Evolutionary conservation across 23 tunicate species (phyloP).

Genomic region (Pegea sp.): DNA sequence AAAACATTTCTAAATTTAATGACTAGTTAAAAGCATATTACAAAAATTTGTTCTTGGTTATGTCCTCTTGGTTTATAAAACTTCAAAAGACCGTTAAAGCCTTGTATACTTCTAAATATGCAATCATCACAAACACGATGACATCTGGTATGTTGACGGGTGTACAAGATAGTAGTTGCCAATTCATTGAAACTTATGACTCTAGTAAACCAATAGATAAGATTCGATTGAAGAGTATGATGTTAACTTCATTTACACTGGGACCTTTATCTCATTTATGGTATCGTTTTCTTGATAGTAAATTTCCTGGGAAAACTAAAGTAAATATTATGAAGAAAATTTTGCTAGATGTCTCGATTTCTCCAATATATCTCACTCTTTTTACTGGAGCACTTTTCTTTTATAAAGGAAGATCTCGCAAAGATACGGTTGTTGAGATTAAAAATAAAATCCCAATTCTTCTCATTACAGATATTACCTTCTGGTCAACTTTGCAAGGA

Average conservation of each 20-base stretch:
- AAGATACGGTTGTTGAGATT: slow-evolving; percentile 11
- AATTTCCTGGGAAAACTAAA: slow-evolving; percentile 29
- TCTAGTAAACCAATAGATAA: slow-evolving; percentile 8
- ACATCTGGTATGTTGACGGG: slow-evolving; percentile 44
- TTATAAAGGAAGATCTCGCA: slow-evolving; percentile 4
- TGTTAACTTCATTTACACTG: slow-evolving; percentile 10
- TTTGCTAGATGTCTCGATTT: slow-evolving; percentile 14
- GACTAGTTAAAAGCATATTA: too few species aligned
- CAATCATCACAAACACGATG: slow-evolving; percentile 42
- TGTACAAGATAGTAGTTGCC: slow-evolving; percentile 25
- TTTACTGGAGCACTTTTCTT: slow-evolving; percentile 16
- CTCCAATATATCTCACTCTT: slow-evolving; percentile 42
- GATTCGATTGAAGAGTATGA: slow-evolving; percentile 26
- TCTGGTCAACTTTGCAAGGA: slow-evolving; percentile 47
- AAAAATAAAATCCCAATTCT: slow-evolving; percentile 40
- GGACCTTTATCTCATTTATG: slow-evolving; percentile 71
- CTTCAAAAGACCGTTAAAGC: slow-evolving; percentile 15
- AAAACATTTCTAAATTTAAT: too few species aligned
- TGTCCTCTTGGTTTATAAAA: too few species aligned
- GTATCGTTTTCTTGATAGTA: slow-evolving; percentile 49
- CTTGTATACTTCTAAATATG: slow-evolving; percentile 30
- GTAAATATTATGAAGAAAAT: slow-evolving; percentile 10
- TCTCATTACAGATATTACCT: slow-evolving; percentile 6
- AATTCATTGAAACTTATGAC: slow-evolving; percentile 10
- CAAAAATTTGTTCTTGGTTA: too few species aligned